Base-by-base conservation (phyloP, 1,140 invertebrate species). In the Tetramorium alpestre region DNA sequence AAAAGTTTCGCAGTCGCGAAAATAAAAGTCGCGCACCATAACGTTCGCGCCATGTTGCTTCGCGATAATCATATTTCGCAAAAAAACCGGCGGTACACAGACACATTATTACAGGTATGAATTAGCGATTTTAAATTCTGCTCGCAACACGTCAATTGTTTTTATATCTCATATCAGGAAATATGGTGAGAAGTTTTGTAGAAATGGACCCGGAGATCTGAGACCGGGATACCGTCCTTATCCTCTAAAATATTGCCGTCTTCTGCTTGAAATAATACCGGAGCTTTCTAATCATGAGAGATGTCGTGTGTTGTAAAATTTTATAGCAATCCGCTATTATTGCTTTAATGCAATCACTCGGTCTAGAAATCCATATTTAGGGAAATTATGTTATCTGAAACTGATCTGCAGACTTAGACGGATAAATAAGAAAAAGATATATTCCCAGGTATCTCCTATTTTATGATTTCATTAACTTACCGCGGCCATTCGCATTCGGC, bases 1-100 rank as follows among this genome's bases (percentile, higher is more conserved):
- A 77, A 86, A 88, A 85, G 54, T 88, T 72, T 44, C 44, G 7
- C 28, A 49, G n/a, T 76, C n/a, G n/a, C n/a, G 54, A 38, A 60
- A 60, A 76, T 76, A 76, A 76, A 76, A 76, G 33, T 76, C n/a
- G 54, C n/a, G n/a, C 7, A 0, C 51, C 62, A 13, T 73, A 73
- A 28, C 25, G 25, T 51, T 41, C 7, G 60, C 44, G 13, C 18
- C 18, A 22, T 65, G 28, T 81, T 67, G 41, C 33, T 13, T 47
- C 10, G 18, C 11, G 25, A 47, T 75, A 60, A 75, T 72, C 25
- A 72, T 58, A 82, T 75, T 75, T 75, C 54, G 33, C 8, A 33
- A 69, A 38, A 38, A 33, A 38, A 38, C 18, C n/a, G 11, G 11
- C 13, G 25, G 56, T 78, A 38, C 18, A 67, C 56, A 41, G 41